phyloP scores from a whole-genome alignment of 1,140 invertebrate genomes.

The Psix sp. region DNA sequence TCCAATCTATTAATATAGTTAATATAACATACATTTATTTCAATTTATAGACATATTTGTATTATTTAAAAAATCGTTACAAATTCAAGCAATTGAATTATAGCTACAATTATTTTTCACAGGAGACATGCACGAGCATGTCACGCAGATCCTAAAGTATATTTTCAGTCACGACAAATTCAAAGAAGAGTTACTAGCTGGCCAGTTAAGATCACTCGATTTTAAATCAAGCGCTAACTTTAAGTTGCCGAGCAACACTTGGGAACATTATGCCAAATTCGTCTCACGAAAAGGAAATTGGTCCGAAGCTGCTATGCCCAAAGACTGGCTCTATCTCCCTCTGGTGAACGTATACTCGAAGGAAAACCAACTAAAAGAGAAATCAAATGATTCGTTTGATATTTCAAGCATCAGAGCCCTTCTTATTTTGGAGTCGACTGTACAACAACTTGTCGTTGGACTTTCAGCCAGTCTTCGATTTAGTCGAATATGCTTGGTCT shows the following conservation, averaged over 20 bases:
- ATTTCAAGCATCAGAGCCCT: conserved; percentile 58
- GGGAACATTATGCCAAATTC: conserved; percentile 64
- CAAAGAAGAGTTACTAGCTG: conserved; percentile 25
- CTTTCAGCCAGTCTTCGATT: conserved; percentile 67
- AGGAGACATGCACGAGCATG: conserved; percentile 33
- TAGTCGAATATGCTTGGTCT: conserved; percentile 69
- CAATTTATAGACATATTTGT: too few species aligned
- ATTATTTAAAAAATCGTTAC: too few species aligned
- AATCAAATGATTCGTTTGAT: conserved; percentile 49
- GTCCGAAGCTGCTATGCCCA: conserved; percentile 77
- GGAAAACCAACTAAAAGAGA: conserved; percentile 69
- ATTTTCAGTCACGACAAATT: conserved; percentile 62
- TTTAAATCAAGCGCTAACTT: conserved; percentile 7
- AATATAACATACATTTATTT: too few species aligned
- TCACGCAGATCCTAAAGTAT: conserved; percentile 10
- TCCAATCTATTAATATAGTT: too few species aligned
- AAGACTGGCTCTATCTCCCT: conserved; percentile 84
- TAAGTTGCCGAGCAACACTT: conserved; percentile 44
- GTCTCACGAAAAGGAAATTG: conserved; percentile 61
- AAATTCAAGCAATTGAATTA: too few species aligned
- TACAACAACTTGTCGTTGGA: conserved; percentile 65
- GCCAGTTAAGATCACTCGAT: conserved; percentile 28
- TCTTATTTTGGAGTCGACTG: conserved; percentile 64
- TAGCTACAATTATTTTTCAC: too few species aligned
- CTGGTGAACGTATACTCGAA: conserved; percentile 80